These are phyloP conservation scores for Fregetta grallaria DNA, from an alignment of 2,113 vertebrate species.

Conservation along the genomic window DNA sequence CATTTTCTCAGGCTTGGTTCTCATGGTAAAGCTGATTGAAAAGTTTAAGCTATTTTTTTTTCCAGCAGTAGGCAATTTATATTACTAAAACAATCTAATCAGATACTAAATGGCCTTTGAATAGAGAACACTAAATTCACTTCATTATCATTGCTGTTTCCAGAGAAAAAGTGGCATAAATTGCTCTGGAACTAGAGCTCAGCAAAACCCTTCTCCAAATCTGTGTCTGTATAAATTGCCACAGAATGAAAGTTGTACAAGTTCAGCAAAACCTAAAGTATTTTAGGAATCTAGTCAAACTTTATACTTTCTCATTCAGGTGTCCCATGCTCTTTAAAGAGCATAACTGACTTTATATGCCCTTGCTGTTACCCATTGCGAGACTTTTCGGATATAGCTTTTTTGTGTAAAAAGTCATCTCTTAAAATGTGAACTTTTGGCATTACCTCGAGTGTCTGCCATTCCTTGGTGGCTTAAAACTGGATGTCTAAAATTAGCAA, in stretches of 20 bases:
- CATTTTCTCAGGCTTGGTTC: neutral
- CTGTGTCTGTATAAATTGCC: neutral
- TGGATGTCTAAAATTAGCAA: neutral
- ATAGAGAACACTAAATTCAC: constrained; percentile 22
- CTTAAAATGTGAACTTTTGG: neutral
- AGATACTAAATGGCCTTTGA: neutral
- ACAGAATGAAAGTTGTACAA: neutral
- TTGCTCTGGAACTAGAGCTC: constrained; percentile 15
- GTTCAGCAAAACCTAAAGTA: neutral
- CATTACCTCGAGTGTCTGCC: neutral
- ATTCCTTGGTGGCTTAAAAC: neutral
- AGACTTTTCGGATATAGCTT: neutral
- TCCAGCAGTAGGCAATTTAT: constrained; percentile 22
- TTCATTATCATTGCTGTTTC: constrained; percentile 38
- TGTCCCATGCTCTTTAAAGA: neutral
- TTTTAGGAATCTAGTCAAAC: neutral
- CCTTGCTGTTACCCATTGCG: neutral
- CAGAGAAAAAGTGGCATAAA: neutral
- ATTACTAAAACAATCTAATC: constrained; percentile 41
- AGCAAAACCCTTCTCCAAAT: constrained; percentile 30
- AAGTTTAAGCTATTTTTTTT: neutral
- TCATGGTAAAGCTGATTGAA: constrained; percentile 20
- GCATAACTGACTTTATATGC: neutral
- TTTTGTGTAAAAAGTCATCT: neutral
- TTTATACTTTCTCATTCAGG: neutral